Base-by-base conservation (phyloP, 53 echinoderm and acorn worm genomes). In the Hippasteria phrygiana region DNA sequence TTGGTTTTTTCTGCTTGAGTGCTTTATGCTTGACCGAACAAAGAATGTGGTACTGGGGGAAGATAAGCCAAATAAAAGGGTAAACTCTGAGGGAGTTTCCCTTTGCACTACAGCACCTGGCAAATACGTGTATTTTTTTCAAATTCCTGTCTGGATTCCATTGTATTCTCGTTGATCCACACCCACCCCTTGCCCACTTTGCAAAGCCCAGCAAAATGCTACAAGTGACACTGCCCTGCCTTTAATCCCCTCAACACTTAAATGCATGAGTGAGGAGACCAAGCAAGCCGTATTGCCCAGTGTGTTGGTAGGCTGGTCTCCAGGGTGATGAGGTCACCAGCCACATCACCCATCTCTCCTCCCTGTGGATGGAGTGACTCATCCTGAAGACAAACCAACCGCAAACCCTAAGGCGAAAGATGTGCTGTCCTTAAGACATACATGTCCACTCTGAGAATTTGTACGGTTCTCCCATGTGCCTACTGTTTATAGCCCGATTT, bases 311-410 rank as follows among this genome's bases (percentile, higher is more conserved):
- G 65, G 24, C 82, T 18, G 31, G 43, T 82, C 82, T 82, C 64
- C 33, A 0, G 45, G 43, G 82, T 47, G 46, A 82, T 82, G 82
- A 65, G 64, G 66, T 66, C 66, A 82, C 66, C 82, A 5, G 62
- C 81, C 82, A 82, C 66, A 64, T 82, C 82, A 82, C 66, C 82
- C 43, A 32, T 43, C 64, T 29, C 47, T 16, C 51, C 45, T n/a
- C 42, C 70, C 73, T 72, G 42, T 43, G 42, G 43, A 34, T 18
- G 55, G 78, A 64, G 45, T 82, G 82, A 82, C 82, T 82, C 82
- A 82, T 82, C 82, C 31, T 82, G 43, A 45, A 65, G 82, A 82
- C 64, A 46, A 62, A 80, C 43, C 20, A 43, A n/a, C 81, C 39
- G 6, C 42, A 13, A 17, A 20, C 62, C 43, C 80, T 14, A 20